Conservation (phyloP, 2,888 invertebrate species). For the Tetanocera ferruginea region DNA sequence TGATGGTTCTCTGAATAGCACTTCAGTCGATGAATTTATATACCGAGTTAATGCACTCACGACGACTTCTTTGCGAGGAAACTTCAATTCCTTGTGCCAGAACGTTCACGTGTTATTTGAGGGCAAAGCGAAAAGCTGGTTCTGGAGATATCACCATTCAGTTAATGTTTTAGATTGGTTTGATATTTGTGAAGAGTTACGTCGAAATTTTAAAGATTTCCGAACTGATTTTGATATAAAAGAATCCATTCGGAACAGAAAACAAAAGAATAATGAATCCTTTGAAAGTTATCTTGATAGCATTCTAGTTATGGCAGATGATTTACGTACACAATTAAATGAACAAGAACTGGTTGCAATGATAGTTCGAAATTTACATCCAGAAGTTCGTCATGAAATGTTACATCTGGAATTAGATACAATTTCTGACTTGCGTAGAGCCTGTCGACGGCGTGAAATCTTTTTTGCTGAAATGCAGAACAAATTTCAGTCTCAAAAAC, state of each 20-base stretch:
- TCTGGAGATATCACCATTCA: conserved; percentile 26
- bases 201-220: neutral
- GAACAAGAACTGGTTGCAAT: conserved; percentile 18
- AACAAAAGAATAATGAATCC: conserved; percentile 6
- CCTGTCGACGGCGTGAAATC: conserved; percentile 4
- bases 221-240: conserved; percentile 13
- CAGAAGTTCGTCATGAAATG: conserved; percentile 5
- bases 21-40: conserved; percentile 16
- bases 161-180: neutral
- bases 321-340: neutral
- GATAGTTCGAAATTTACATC: conserved; percentile 10
- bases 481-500: neutral
- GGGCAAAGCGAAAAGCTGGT: conserved; percentile 28
- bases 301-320: conserved; percentile 4
- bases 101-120: conserved; percentile 15
- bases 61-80: neutral
- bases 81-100: conserved; percentile 18
- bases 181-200: neutral
- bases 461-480: neutral
- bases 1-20: neutral
- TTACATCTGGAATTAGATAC: conserved; percentile 4
- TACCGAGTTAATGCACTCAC: too few species aligned
- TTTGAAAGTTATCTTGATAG: conserved; percentile 21
- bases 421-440: conserved; percentile 10
- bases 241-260: conserved; percentile 28